phyloP scores from a whole-genome alignment of 1,140 invertebrate genomes.

The Apis laboriosa region DNA sequence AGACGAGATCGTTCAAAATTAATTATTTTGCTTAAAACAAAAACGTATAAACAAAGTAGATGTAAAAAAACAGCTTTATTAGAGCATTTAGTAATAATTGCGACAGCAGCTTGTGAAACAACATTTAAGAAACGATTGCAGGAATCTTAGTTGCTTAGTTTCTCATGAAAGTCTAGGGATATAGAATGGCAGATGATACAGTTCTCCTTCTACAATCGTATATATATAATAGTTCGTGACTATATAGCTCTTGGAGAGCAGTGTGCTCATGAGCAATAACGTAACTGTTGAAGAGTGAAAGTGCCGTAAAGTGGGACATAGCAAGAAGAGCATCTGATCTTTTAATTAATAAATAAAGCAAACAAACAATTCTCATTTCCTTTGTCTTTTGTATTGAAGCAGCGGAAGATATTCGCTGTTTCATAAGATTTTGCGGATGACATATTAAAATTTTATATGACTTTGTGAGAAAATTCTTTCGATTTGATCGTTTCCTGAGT shows the following conservation, averaged over 20 bases:
- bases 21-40: neutral
- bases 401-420: conserved; percentile 17
- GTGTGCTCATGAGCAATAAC: conserved; percentile 68
- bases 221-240: conserved; percentile 15
- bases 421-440: conserved; percentile 44
- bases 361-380: conserved; percentile 31
- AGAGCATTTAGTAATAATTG: conserved; percentile 44
- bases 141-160: conserved; percentile 50
- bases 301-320: conserved; percentile 73
- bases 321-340: conserved; percentile 61
- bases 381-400: conserved; percentile 30
- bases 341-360: conserved; percentile 75
- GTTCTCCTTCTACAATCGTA: conserved; percentile 40
- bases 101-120: conserved; percentile 51
- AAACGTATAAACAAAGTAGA: neutral
- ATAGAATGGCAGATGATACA: conserved; percentile 42
- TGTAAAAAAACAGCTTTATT: conserved; percentile 17
- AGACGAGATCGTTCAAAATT: neutral
- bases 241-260: conserved; percentile 58
- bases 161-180: conserved; percentile 56
- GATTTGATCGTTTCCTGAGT: neutral
- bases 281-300: conserved; percentile 78
- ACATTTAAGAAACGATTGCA: conserved; percentile 44
- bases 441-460: conserved; percentile 2
- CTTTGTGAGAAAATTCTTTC: conserved; percentile 8